Percentiles rank a stretch among this genome's conserved stretches.
Conservation (phyloP, 1,140 invertebrate species). For the Saccostrea cuccullata region DNA sequence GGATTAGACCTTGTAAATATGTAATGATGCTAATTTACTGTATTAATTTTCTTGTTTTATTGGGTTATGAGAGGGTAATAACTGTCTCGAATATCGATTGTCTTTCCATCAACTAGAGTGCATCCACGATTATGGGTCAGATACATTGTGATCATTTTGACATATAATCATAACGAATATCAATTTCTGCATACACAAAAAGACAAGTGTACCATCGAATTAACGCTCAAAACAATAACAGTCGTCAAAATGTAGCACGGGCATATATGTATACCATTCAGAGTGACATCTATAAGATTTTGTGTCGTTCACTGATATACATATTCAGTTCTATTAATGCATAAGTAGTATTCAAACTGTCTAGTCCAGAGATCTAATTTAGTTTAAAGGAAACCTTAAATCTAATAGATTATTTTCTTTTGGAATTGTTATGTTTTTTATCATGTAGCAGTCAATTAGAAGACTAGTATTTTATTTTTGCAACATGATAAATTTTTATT, state of each 20-base stretch:
- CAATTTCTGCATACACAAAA: not conserved
- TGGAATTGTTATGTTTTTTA: no score
- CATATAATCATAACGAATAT: not conserved
- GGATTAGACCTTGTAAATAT: not conserved
- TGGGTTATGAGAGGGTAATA: not conserved
- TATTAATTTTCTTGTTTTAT: not conserved
- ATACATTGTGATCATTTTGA: not conserved
- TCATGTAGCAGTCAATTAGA: no score
- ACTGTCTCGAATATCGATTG: not conserved
- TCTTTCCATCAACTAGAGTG: not conserved
- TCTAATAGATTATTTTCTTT: no score
- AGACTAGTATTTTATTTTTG: no score
- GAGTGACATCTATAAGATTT: no score
- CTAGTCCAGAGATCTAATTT: no score
- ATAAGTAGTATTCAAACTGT: no score
- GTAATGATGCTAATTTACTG: not conserved
- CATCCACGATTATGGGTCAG: not conserved
- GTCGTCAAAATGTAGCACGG: not conserved
- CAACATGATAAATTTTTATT: no score
- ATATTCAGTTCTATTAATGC: no score
- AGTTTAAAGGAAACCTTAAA: no score
- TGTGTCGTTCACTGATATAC: no score
- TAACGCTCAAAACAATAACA: not conserved
- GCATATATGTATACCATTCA: not conserved
- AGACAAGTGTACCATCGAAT: not conserved